Evolutionary conservation across 2,113 vertebrate species (phyloP), one percentile per base, ranked within the genome.

Genomic region (Malaclemys terrapin): DNA sequence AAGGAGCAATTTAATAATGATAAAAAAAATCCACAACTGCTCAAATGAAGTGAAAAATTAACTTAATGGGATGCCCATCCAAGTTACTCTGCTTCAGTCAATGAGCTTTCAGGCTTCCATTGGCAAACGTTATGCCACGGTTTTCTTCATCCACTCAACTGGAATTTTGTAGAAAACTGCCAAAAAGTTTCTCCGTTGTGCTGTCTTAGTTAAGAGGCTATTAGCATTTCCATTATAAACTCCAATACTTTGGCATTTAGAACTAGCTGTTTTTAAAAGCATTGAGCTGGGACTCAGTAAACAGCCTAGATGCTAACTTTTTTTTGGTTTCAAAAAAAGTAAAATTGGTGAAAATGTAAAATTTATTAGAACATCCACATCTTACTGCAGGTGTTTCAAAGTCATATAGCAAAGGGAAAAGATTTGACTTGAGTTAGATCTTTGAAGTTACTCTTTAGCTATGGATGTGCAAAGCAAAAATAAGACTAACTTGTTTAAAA

Each of bases 21-120:
- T 22, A 56, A 89, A 88, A 20, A 78, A 96, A 87, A 14, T 8
- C 8, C 85, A 79, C 84, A 96, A 89, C 9, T 5, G 75, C n/a
- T 95, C 78, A 93, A 95, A 93, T 85, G 11, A 94, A 94, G 59
- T 90, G 92, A 91, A 89, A 95, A 94, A 93, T 82, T 93, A 84
- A 80, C 19, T 45, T 89, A 57, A 89, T 42, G 31, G 9, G 5
- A 69, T 69, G 50, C 14, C 82, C 91, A 89, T 80, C 50, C 54
- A 90, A 89, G 29, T 42, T 4, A 69, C 54, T 52, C 52, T 35
- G 53, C 5, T 80, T 78, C 14, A 88, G 56, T 49, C 29, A 79
- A n/a, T 52, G 50, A 88, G 80, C 80, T 89, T 87, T 76, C 27
- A 83, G 52, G 78, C 1, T 1, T 35, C n/a, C 56, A 78, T 20